A percentile compares a stretch with the other conserved stretches of the same genome.
Evolutionary conservation across 2,797 vertebrate species (phyloP).

Genomic region (Sebastes matsubarae): DNA sequence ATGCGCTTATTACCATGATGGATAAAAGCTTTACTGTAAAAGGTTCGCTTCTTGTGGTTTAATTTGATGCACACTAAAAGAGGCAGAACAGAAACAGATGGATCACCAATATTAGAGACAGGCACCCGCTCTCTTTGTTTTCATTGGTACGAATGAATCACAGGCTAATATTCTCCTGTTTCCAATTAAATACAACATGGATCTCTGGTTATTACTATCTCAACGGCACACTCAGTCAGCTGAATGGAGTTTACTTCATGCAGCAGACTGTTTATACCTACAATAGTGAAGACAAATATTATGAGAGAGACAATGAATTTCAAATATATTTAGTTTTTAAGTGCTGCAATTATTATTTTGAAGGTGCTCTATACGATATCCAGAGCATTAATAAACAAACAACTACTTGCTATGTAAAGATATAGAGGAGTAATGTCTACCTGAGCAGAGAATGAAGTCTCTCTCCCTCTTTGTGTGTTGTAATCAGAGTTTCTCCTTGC

Average conservation of each 20-base stretch:
- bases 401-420: not conserved
- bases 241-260: not conserved
- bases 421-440: not conserved
- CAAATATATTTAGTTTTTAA: not conserved
- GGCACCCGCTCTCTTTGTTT: not conserved
- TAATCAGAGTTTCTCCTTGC: no score
- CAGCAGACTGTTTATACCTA: not conserved
- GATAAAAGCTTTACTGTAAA: not conserved
- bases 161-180: constrained; percentile 1
- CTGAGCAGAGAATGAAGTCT: no score
- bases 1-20: constrained; percentile 20
- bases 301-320: not conserved
- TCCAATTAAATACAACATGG: constrained; percentile 1
- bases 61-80: constrained; percentile 1
- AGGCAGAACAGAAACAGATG: not conserved
- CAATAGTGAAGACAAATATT: not conserved
- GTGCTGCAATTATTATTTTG: not conserved
- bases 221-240: not conserved
- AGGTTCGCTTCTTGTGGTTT: constrained; percentile 8
- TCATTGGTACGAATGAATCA: constrained; percentile 7
- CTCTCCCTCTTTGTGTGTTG: no score
- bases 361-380: not conserved
- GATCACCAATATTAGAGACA: not conserved
- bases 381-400: not conserved
- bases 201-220: not conserved